Evolutionary conservation across 2,888 invertebrate species (phyloP), one percentile per base, ranked within the genome.

Genomic region (Dioctria linearis): DNA sequence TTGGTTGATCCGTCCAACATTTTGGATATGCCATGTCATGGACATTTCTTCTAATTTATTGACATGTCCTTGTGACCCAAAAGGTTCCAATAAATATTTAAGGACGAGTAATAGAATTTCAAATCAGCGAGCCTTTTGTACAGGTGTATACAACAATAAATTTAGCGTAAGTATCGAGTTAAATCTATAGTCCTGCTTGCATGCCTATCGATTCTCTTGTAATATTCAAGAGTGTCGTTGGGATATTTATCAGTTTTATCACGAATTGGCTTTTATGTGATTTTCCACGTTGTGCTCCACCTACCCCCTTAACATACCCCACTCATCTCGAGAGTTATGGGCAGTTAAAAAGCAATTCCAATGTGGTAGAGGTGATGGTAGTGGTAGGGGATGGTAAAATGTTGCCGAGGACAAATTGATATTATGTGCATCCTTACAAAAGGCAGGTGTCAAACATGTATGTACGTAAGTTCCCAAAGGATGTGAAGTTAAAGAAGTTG

Each of bases 91-190:
- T 81, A 81, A 81, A 81, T 81, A 81, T 81, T 81, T 81, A 76
- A 81, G 81, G 54, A 75, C 43, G 49, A 66, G 76, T 79, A 81
- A 81, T 81, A 81, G 81, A 81, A 81, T 81, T 81, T 81, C 79
- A 81, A 81, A 81, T 81, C 73, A 75, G 59, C 66, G 3, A 37
- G 42, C 40, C 37, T 59, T 25, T 39, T 63, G 63, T 9, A 40
- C 59, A 75, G 59, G 73, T 80, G 25, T 25, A 25, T 25, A 57
- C 57, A 67, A 37, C 49, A 37, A 80, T 80, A 65, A 59, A 78
- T 80, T 66, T 54, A 4, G 46, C 3, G 57, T 66, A 57, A 42
- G 57, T 71, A 79, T 46, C 66, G 66, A 54, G 49, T 43, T 67
- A 13, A 57, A 13, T 57, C 39, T 71, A 46, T 25, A 25, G 46